Evolutionary conservation across 1,140 invertebrate genomes (phyloP).

Genomic region (Trinorchestia longiramus): DNA sequence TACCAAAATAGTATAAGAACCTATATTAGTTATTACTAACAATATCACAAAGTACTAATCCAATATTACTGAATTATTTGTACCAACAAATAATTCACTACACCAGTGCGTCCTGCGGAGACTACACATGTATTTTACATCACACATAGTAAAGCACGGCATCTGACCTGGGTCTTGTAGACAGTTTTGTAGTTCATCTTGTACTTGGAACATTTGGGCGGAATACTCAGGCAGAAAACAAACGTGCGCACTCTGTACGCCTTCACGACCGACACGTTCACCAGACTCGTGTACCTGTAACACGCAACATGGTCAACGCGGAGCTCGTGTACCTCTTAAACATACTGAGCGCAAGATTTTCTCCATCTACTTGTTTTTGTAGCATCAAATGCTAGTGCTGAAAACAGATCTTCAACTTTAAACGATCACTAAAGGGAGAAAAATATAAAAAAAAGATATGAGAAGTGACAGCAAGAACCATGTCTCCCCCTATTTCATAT

Average conservation of each 20-base stretch:
- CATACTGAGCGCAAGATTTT: not conserved
- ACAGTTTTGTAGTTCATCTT: constrained; percentile 81
- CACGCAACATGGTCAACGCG: not conserved
- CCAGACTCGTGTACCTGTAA: constrained; percentile 79
- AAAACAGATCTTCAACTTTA: not conserved
- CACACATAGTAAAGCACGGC: not conserved
- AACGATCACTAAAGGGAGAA: not conserved
- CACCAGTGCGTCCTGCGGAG: no score
- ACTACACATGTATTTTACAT: not conserved
- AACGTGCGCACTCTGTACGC: constrained; percentile 84
- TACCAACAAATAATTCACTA: no score
- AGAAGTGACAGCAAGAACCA: not conserved
- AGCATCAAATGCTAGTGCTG: not conserved
- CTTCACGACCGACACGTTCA: constrained; percentile 81
- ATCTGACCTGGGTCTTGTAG: constrained; percentile 76
- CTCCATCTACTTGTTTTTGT: no score
- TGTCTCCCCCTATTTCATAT: no score
- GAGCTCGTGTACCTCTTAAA: not conserved
- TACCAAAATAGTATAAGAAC: no score
- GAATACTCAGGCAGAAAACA: constrained; percentile 85
- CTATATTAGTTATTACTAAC: no score
- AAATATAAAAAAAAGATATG: not conserved
- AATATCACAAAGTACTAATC: no score
- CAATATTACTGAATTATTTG: no score
- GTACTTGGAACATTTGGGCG: constrained; percentile 87